Base-by-base conservation (phyloP, 2,113 vertebrate species). In the Tenrec ecaudatus region DNA sequence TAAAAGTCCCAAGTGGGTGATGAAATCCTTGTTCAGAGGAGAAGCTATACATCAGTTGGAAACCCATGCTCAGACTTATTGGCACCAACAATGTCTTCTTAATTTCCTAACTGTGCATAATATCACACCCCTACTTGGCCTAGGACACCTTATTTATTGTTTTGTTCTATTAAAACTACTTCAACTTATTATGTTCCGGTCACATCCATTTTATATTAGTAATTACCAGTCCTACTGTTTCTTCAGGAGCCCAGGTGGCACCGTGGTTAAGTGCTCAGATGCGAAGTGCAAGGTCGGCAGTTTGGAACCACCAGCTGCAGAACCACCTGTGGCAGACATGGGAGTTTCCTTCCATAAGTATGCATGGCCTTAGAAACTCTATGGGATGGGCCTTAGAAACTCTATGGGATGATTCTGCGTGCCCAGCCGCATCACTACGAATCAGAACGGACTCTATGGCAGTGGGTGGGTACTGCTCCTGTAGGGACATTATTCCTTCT, bases 1-100 rank as follows among this genome's bases (percentile, higher is more conserved):
- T 84, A 93, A 88, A 94, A 84, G 79, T 95, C 94, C 92, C 96
- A n/a, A 88, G 91, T 95, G 93, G 81, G 86, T 66, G 80, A 88
- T 95, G 93, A 96, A 97, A 96, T 77, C 69, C 33, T 62, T 43
- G 16, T 79, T 84, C 36, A 76, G 68, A 93, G 82, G 94, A 96
- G 92, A 95, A 89, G 83, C 47, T 86, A 80, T 36, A 0, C 73
- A 87, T 78, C 71, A 82, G 73, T 29, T 43, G 9, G 79, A 80
- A 92, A 73, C 23, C 43, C 76, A 58, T 6, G 64, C 89, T 80
- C 93, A 97, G 96, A 94, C 94, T 94, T 64, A 68, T 57, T 69
- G 95, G 92, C 95, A 94, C 94, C 96, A 79, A 36, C 6, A 36
- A 22, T 83, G 38, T 83, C 93, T 80, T 80, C 78, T 77, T 91